phyloP scores from a whole-genome alignment of 2,797 vertebrate genomes.

The Pangasius djambal region DNA sequence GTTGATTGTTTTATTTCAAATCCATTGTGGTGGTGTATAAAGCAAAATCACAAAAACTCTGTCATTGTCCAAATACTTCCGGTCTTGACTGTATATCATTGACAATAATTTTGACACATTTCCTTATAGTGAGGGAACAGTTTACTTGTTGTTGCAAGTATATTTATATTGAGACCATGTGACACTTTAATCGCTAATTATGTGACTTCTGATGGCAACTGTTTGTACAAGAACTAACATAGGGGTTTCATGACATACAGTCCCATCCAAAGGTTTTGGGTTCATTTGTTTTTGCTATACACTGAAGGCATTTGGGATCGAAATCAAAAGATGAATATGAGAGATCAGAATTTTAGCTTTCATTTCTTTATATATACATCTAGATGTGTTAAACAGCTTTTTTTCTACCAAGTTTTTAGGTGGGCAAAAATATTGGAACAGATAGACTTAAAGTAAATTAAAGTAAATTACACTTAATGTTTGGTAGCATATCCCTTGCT shows the following conservation, averaged over 20 bases:
- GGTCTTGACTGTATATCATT: not conserved
- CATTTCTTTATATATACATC: not conserved
- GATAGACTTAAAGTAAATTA: not conserved
- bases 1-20: too few relatives aligned
- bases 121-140: not conserved
- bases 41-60: too few relatives aligned
- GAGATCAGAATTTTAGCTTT: not conserved
- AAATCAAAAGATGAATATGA: not conserved
- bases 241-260: not conserved
- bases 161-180: not conserved
- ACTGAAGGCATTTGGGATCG: not conserved
- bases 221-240: conserved; percentile 1
- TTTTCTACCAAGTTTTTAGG: not conserved
- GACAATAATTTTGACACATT: not conserved
- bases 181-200: not conserved
- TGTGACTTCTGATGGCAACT: not conserved
- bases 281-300: not conserved
- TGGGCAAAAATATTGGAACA: not conserved
- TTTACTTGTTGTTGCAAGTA: not conserved
- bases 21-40: too few relatives aligned
- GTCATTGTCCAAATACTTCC: too few relatives aligned
- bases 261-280: not conserved
- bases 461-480: not conserved
- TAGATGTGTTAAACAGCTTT: not conserved
- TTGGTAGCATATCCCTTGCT: not conserved